A percentile compares a stretch with the other conserved stretches of the same genome.
These are phyloP conservation scores for Stenodema calcarata DNA, from an alignment of 2,888 invertebrate species.

Conservation along the genomic window DNA sequence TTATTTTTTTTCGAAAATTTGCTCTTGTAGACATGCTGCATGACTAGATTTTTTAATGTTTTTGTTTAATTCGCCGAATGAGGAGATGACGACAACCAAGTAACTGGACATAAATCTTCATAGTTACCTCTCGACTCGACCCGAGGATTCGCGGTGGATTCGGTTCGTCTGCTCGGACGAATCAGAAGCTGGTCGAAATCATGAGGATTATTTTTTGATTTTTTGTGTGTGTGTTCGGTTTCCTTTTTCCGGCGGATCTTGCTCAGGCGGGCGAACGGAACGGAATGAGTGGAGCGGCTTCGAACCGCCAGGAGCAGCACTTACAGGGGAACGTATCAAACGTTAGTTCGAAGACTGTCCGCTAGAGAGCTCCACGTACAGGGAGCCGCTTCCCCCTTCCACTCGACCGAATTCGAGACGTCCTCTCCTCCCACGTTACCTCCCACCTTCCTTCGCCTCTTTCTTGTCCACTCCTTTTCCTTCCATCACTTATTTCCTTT, in stretches of 20 bases:
- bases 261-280: neutral
- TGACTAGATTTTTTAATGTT: too few relatives aligned
- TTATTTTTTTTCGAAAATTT: too few relatives aligned
- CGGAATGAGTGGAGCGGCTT: conserved; percentile 17
- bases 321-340: neutral
- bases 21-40: too few relatives aligned
- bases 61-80: too few relatives aligned
- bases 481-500: conserved; percentile 21
- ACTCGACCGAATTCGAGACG: neutral
- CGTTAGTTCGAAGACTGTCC: neutral
- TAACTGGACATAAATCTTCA: too few relatives aligned
- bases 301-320: conserved; percentile 26
- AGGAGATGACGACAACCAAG: too few relatives aligned
- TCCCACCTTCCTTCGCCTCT: conserved; percentile 28
- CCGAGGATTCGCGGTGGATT: too few relatives aligned
- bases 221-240: too few relatives aligned
- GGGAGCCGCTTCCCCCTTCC: neutral
- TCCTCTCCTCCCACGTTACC: conserved; percentile 28
- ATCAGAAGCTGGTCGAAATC: too few relatives aligned
- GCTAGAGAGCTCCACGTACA: conserved; percentile 8
- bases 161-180: too few relatives aligned
- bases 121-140: too few relatives aligned
- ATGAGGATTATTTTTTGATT: too few relatives aligned
- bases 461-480: neutral
- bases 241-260: neutral